Evolutionary conservation across 2,797 vertebrate species (phyloP).

Genomic region (Cichlasoma orientale): DNA sequence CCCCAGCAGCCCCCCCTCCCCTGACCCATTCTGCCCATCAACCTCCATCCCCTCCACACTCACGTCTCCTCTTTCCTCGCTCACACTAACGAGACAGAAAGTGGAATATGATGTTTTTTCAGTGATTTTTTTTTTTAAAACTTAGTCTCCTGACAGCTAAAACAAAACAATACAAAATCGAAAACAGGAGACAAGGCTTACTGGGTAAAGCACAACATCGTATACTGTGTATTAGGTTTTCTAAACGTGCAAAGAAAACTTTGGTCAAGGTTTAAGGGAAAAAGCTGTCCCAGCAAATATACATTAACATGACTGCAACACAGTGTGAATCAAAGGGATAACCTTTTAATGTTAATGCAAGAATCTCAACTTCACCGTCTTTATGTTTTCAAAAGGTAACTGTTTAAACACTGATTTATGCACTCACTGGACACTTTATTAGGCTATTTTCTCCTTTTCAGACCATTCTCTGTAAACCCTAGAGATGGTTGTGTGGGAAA

Average conservation of each 20-base stretch:
- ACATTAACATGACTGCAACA: neutral
- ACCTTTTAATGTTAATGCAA: neutral
- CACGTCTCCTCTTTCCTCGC: neutral
- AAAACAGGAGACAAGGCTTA: neutral
- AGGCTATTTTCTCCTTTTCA: neutral
- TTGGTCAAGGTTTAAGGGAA: neutral
- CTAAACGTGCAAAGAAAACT: neutral
- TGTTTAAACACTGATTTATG: neutral
- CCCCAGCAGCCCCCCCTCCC: neutral
- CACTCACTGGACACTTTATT: too few relatives aligned
- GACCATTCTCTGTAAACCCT: neutral
- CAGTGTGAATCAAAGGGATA: neutral
- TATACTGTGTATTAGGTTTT: neutral
- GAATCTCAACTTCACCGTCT: neutral
- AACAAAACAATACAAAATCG: neutral
- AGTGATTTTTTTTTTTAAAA: neutral
- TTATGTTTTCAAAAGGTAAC: neutral
- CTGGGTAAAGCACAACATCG: neutral
- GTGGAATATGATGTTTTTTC: constrained; percentile 29
- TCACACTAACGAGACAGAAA: constrained; percentile 35
- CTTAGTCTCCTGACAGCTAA: neutral
- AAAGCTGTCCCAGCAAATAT: neutral
- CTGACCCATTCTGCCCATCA: constrained; percentile 4
- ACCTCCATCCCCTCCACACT: constrained; percentile 4
- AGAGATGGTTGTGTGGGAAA: neutral